Evolutionary conservation across 2,797 vertebrate genomes (phyloP), one percentile per base, ranked within the genome.

Genomic region (Crenuchus spilurus): DNA sequence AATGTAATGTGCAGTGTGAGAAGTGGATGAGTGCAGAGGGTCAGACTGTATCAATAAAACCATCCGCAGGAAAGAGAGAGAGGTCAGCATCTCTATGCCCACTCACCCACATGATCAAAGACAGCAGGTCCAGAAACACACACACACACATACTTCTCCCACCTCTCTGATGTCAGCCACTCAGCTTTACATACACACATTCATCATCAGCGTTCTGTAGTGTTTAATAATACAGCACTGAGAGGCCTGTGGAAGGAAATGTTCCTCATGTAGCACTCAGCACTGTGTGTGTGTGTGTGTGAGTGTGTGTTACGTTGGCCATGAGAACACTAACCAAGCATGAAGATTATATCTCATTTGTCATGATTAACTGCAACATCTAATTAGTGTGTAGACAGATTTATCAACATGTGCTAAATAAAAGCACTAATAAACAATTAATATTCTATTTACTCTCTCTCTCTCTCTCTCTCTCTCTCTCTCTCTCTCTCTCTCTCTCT

Each of bases 361-460:
- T 52, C 33, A 51, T 63, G 22, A 72, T 62, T 72, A 48, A 72
- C 3, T 71, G 16, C 37, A 24, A 1, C 30, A 16, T 42, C 37
- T 42, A 42, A 62, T 62, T 62, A 62, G 22, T 13, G 31, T 31
- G 46, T 5, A 51, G 31, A 31, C 70, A 72, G 57, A 41, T 28
- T 63, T 52, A 72, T 37, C 70, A 62, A 30, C 33, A 52, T 10
- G 2, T 24, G 2, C 48, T 28, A 52, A n/a, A n/a, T 20, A 35
- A 60, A 20, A 60, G 4, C 57, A 60, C n/a, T 1, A 39, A 60
- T 60, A 60, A 57, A 52, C 13, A 26, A 55, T 42, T 48, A 1
- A 48, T 31, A 46, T 33, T 46, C 42, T 8, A n/a, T 57, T 42
- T 13, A 20, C 37, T n/a, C 26, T 57, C 6, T 0, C 39, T 35